Base-by-base conservation (phyloP, 2,113 vertebrate species). In the Otis tarda region DNA sequence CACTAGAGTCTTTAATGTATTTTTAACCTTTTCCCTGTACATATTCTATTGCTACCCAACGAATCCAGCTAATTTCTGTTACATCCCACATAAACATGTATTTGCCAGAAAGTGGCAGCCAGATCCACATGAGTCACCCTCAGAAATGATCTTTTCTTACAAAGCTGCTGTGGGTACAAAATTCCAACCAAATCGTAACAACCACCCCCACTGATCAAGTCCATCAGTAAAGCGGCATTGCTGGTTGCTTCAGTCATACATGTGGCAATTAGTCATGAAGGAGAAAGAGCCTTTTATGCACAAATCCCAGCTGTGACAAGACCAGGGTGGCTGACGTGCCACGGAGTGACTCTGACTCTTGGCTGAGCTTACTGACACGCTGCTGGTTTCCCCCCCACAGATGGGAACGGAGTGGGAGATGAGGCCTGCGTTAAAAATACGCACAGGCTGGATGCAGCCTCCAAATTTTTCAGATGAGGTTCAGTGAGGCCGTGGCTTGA, bases 121-220 rank as follows among this genome's bases (percentile, higher is more conserved):
- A 91, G 79, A 77, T 20, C 59, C 19, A 6, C 67, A 52, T 76
- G 85, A 95, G 28, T 96, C 92, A 93, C 47, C 47, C 63, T 88
- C 78, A 74, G 70, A 88, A 93, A 96, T 83, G 2, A 90, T 63
- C 75, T 63, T 71, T 57, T 37, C 6, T 45, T 63, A 5, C 68
- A 65, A 20, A 83, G n/a, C 59, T 64, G 75, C 45, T 69, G 14
- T 0, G 39, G 25, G 41, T 64, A 84, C 69, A 49, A 28, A 75
- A 91, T 89, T 84, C 60, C 64, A 92, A 21, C 59, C 12, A 24
- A 22, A 80, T 87, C 86, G 39, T 52, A 45, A 75, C 57, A 89
- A 68, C 39, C 0, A 0, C 14, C 76, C 18, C 57, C 0, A 0
- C 12, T 89, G 67, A 39, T 0, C 15, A 49, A 45, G 87, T 37